Conservation (phyloP, 2,888 invertebrate genomes). For the Cremastinae sp. region DNA sequence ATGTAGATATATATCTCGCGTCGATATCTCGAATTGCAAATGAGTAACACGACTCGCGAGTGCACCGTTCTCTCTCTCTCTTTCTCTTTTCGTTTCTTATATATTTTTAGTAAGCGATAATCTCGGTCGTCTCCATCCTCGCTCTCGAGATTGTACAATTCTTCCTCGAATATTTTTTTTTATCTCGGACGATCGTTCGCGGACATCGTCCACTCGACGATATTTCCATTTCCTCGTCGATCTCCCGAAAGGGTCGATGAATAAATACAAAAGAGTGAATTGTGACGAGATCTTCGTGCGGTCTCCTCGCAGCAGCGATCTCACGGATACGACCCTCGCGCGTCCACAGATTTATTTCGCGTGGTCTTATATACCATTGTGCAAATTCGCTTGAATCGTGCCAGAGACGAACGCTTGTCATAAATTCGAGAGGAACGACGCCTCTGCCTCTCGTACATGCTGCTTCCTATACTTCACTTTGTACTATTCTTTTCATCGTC, state of each 20-base stretch:
- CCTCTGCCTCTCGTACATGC: conserved; percentile 22
- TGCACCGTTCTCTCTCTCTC: conserved; percentile 41
- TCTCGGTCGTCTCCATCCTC: background rate
- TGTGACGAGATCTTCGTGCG: conserved; percentile 40
- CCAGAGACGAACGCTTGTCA: conserved; percentile 51
- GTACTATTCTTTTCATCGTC: background rate
- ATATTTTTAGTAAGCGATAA: conserved; percentile 35
- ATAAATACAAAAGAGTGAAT: conserved; percentile 45
- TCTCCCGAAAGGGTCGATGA: conserved; percentile 51
- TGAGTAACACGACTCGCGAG: conserved; percentile 46
- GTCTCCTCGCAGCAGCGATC: conserved; percentile 12
- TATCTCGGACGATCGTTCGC: conserved; percentile 37
- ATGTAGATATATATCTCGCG: conserved; percentile 36
- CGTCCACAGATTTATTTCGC: background rate
- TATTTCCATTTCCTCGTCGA: conserved; percentile 36
- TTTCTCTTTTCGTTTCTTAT: conserved; percentile 33
- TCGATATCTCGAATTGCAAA: conserved; percentile 60
- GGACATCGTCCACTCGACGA: conserved; percentile 44
- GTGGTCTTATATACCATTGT: conserved; percentile 47
- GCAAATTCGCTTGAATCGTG: conserved; percentile 41
- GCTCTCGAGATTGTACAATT: background rate
- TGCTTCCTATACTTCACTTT: conserved; percentile 5
- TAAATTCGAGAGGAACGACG: conserved; percentile 51
- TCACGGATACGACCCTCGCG: conserved; percentile 3
- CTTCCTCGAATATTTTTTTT: conserved; percentile 1